These are phyloP conservation scores for Zaprionus camerounensis DNA, from an alignment of 1,140 invertebrate genomes.

Conservation along the genomic window DNA sequence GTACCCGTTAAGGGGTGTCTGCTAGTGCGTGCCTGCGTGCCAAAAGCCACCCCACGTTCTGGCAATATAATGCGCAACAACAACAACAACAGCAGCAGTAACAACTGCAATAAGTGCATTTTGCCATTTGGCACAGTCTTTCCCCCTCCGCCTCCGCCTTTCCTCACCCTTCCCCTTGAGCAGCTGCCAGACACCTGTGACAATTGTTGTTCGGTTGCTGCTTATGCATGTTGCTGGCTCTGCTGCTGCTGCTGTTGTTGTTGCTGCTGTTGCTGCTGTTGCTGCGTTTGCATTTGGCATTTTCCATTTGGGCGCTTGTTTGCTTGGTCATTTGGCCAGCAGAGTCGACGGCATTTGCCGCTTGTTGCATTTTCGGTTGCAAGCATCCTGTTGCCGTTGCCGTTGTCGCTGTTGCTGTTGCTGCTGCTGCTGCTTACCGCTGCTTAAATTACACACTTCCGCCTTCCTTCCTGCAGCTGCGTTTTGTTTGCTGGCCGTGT, in stretches of 20 bases:
- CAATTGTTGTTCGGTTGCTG: conserved; percentile 26
- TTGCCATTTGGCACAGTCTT: conserved; percentile 58
- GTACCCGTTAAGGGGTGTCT: neutral
- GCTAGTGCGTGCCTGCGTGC: neutral
- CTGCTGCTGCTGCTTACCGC: conserved; percentile 32
- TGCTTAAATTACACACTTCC: conserved; percentile 79
- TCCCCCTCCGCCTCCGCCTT: neutral
- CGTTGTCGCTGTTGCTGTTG: neutral
- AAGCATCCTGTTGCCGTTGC: conserved; percentile 30
- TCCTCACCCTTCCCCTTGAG: neutral
- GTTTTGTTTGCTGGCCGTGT: conserved; percentile 35
- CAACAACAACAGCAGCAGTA: conserved; percentile 29
- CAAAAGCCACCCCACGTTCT: neutral
- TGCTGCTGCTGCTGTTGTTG: neutral
- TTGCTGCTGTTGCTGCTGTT: conserved; percentile 28
- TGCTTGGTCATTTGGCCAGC: conserved; percentile 30
- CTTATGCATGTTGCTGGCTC: neutral
- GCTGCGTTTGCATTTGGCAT: conserved; percentile 1
- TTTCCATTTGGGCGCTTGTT: conserved; percentile 2
- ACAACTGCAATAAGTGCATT: conserved; percentile 65
- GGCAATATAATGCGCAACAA: conserved; percentile 1
- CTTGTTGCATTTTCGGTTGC: conserved; percentile 75
- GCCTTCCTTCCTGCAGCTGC: conserved; percentile 61
- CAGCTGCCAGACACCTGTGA: conserved; percentile 50
- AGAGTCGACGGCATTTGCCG: conserved; percentile 38